Base-by-base conservation (phyloP, 2,113 vertebrate species). In the Paradoxurus hermaphroditus region DNA sequence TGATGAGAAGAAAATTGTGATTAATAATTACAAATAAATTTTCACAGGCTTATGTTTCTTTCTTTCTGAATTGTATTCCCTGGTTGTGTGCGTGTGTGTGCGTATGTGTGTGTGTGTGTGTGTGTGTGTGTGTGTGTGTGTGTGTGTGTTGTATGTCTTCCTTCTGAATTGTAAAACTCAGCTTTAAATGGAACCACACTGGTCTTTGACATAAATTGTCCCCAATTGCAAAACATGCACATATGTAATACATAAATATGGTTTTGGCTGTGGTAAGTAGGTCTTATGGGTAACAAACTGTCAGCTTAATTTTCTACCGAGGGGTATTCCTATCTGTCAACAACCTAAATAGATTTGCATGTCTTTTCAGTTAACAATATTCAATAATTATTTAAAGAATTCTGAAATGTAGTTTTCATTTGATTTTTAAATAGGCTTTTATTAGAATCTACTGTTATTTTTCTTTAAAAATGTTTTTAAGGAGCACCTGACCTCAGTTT, bases 161-260 rank as follows among this genome's bases (percentile, higher is more conserved):
- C 83, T 92, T 49, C 15, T 90, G 62, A 94, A 34, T 86, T 96
- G 63, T 91, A 27, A 92, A 98, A 97, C 36, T 86, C 83, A 23
- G 6, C 86, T 88, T 90, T 91, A 94, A 87, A 92, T 19, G 67
- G 29, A 79, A 49, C 9, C 67, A 46, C 56, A 4, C 18, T 93
- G 92, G 56, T 81, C 25, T 73, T 97, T 97, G 84, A 94, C 39
- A 93, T 44, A 97, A 96, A 86, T 81, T 41, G 31, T 93, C 53
- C 65, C 15, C 63, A 86, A 75, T 75, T 96, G 16, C 19, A 88
- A 87, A 95, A 63, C 12, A 63, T 31, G n/a, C 3, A 63, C 1
- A 34, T 36, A 39, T 44, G 19, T 29, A 81, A 70, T 65, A 81
- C 2, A 75, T 85, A 83, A 90, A 86, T 86, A 70, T 27, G 59